phyloP scores from a whole-genome alignment of 2,113 vertebrate genomes.

The Halichoeres trimaculatus region DNA sequence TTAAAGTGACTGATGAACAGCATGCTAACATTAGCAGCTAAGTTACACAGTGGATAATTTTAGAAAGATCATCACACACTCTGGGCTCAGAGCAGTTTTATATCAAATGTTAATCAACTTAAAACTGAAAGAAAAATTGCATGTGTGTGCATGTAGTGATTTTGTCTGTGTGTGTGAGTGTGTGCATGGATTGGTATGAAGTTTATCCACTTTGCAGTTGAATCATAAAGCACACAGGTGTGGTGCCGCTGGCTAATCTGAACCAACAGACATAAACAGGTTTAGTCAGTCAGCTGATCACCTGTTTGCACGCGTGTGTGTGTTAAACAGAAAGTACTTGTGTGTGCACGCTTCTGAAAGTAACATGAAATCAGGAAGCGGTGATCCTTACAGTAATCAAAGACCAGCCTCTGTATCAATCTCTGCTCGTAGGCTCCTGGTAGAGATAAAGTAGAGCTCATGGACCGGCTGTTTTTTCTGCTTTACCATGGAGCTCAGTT shows the following conservation, averaged over 20 bases:
- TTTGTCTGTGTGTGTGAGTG: too few species aligned
- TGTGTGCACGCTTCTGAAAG: neutral
- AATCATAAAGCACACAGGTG: slow-evolving; percentile 23
- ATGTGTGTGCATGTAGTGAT: neutral
- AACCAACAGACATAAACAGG: slow-evolving; percentile 41
- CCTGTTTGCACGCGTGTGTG: neutral
- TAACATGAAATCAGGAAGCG: slow-evolving; percentile 18
- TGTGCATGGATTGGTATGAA: neutral
- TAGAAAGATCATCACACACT: too few species aligned
- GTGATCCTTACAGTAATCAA: neutral
- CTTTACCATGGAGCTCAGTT: neutral
- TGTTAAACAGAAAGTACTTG: neutral
- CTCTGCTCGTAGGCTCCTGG: neutral
- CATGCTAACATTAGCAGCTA: too few species aligned
- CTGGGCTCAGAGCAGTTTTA: neutral
- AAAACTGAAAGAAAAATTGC: too few species aligned
- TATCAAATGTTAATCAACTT: neutral
- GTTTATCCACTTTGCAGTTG: neutral
- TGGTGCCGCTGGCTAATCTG: slow-evolving; percentile 16
- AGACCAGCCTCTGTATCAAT: too few species aligned
- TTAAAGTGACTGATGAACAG: too few species aligned
- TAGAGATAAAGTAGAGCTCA: neutral
- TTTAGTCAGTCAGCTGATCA: slow-evolving; percentile 45
- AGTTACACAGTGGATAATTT: too few species aligned
- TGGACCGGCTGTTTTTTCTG: neutral